Base-by-base conservation (phyloP, 2,888 invertebrate genomes). In the Lumbricus terrestris region DNA sequence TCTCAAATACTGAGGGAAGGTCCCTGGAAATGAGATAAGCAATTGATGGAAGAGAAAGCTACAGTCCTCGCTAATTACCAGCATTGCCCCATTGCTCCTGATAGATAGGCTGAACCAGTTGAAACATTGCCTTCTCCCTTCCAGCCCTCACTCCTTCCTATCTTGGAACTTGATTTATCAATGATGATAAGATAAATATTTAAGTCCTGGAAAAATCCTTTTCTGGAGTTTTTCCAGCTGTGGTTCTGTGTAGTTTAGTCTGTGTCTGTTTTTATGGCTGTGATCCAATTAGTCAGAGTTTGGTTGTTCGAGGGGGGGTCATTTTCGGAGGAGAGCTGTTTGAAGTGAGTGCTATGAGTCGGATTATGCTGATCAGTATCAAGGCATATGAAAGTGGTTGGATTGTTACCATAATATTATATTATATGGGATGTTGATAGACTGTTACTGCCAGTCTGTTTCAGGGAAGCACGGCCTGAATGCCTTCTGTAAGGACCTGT, bases 311-410 rank as follows among this genome's bases (percentile, higher is more conserved):
- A 11, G 6, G 40, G 6, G 40, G 40, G 6, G 29, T 69, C n/a
- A 1, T 69, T n/a, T 69, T 69, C 11, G n/a, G n/a, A 8, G 69
- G 69, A 69, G 69, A 69, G 69, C n/a, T 29, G 69, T 69, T 69
- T 69, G 69, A n/a, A 69, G 69, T 69, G 69, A 69, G 16, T 69
- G 29, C 29, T n/a, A n/a, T 8, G 69, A 69, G 47, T n/a, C n/a
- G 69, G 69, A 69, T 69, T n/a, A n/a, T 29, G 69, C n/a, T n/a
- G n/a, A n/a, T 69, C n/a, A n/a, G 69, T 69, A n/a, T 29, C 15
- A n/a, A n/a, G n/a, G 69, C 69, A 69, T n/a, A 69, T 69, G n/a
- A n/a, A n/a, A 69, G 69, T 69, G 69, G 69, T n/a, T 69, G 69
- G n/a, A 54, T 69, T 69, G 69, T 69, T 69, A 69, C 29, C n/a